phyloP scores from a whole-genome alignment of 2,888 invertebrate species.

The Teleiodes luculella region DNA sequence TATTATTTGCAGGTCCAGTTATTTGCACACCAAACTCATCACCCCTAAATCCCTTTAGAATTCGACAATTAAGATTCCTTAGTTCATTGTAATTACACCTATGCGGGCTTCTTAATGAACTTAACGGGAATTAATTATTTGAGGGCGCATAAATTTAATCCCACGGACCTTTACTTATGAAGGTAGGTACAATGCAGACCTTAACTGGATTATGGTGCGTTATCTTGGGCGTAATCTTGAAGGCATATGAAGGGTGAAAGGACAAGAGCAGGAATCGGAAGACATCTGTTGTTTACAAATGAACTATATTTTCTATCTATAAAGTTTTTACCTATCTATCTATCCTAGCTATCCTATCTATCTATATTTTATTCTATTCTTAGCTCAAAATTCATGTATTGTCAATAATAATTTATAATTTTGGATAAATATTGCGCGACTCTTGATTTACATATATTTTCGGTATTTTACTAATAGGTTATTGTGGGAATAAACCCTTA shows the following conservation, averaged over 20 bases:
- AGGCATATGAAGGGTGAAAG: background rate
- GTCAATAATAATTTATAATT: no score
- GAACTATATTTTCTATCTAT: no score
- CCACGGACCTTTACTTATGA: conserved; percentile 44
- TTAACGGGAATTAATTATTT: conserved; percentile 78
- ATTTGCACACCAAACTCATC: conserved; percentile 15
- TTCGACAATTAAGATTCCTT: conserved; percentile 77
- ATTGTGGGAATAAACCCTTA: no score
- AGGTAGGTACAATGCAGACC: conserved; percentile 17
- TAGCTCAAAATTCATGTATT: no score
- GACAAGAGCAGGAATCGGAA: background rate
- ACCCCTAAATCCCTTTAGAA: conserved; percentile 51
- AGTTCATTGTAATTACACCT: conserved; percentile 78
- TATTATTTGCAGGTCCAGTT: background rate
- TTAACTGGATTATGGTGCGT: conserved; percentile 14
- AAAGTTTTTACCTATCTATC: no score
- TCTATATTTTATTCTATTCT: no score
- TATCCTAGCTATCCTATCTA: no score
- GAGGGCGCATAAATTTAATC: conserved; percentile 74
- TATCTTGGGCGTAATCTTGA: conserved; percentile 17
- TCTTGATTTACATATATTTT: no score
- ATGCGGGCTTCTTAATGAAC: conserved; percentile 78
- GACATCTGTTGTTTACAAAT: background rate
- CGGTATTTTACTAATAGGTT: no score
- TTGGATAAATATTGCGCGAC: no score